phyloP scores from a whole-genome alignment of 2,888 invertebrate genomes.

The Tiliacea citrago region DNA sequence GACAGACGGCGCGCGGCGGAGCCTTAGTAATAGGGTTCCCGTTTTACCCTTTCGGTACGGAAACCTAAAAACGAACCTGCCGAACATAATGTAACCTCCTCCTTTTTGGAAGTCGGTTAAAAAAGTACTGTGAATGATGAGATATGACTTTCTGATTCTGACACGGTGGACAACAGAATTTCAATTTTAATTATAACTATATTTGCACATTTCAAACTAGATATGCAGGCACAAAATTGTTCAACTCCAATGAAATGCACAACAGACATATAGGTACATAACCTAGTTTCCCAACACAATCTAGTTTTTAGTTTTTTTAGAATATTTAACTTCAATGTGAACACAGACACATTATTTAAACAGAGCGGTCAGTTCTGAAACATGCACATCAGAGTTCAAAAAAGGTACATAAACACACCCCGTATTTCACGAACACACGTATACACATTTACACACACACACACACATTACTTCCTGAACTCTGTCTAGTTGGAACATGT shows the following conservation, averaged over 20 bases:
- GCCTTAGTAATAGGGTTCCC: too few species aligned
- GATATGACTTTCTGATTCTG: background rate
- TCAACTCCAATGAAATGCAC: background rate
- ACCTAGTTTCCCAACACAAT: constrained; percentile 1
- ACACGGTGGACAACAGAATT: background rate
- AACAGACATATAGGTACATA: background rate
- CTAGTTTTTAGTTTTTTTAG: background rate
- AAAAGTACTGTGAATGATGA: too few species aligned
- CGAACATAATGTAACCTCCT: too few species aligned
- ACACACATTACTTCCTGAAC: constrained; percentile 8
- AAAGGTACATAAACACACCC: background rate
- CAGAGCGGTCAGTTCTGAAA: background rate
- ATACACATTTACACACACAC: background rate
- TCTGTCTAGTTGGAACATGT: background rate
- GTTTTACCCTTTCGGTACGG: too few species aligned
- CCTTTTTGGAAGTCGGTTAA: too few species aligned
- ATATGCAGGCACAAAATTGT: background rate
- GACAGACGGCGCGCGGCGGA: too few species aligned
- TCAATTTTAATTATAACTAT: background rate
- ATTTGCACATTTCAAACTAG: too few species aligned
- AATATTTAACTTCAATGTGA: background rate
- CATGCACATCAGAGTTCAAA: constrained; percentile 15
- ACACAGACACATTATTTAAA: constrained; percentile 13
- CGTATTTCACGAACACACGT: background rate
- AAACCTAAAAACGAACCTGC: too few species aligned